phyloP scores from a whole-genome alignment of 2,888 invertebrate genomes.

The Mycalesis mineus region DNA sequence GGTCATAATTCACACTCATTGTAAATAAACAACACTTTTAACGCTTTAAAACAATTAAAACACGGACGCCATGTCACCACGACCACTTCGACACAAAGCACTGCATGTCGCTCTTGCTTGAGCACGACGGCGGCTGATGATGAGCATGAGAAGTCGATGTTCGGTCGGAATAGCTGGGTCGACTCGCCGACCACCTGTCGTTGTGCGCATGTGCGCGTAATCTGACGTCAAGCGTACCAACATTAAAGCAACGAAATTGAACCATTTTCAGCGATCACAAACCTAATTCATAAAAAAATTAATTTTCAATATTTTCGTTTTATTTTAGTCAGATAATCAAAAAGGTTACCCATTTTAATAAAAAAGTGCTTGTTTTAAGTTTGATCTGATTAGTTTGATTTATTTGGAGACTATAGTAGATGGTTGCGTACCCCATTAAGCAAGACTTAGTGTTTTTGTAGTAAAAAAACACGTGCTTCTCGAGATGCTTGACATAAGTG shows the following conservation, averaged over 20 bases:
- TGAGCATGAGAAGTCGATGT: constrained; percentile 79
- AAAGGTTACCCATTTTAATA: too few relatives aligned
- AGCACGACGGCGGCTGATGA: constrained; percentile 78
- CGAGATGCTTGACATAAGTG: too few relatives aligned
- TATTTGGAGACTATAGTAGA: too few relatives aligned
- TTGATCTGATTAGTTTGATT: too few relatives aligned
- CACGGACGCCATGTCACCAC: constrained; percentile 77
- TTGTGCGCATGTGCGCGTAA: constrained; percentile 79
- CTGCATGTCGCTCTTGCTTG: constrained; percentile 75
- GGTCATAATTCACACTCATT: constrained; percentile 76
- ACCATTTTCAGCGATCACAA: constrained; percentile 44
- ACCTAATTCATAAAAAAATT: constrained; percentile 31
- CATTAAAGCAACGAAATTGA: constrained; percentile 47
- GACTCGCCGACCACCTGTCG: constrained; percentile 78
- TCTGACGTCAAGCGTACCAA: constrained; percentile 63
- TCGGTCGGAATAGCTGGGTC: constrained; percentile 72
- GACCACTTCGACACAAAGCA: constrained; percentile 76
- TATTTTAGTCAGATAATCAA: too few relatives aligned
- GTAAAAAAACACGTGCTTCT: too few relatives aligned
- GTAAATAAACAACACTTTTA: constrained; percentile 69
- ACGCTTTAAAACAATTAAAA: constrained; percentile 56
- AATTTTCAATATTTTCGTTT: too few relatives aligned
- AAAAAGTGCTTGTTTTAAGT: too few relatives aligned
- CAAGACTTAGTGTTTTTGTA: too few relatives aligned
- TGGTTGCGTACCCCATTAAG: too few relatives aligned